These are phyloP conservation scores for Pammene fasciana DNA, from an alignment of 2,888 invertebrate species.

Conservation along the genomic window DNA sequence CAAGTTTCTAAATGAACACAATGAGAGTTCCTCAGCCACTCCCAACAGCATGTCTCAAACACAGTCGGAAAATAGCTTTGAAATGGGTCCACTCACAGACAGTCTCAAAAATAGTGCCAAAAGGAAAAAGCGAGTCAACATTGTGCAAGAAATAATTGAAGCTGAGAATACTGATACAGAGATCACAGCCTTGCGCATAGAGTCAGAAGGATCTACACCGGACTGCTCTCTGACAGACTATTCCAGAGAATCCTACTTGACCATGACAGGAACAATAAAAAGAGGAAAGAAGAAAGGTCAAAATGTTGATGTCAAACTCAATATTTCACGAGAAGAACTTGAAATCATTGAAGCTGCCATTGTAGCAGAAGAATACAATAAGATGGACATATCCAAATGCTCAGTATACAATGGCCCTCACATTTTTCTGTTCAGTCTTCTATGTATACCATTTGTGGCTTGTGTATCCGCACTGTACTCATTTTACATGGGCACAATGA, in stretches of 20 bases:
- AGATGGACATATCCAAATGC: slow-evolving; percentile 82
- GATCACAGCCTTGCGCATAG: slow-evolving; percentile 67
- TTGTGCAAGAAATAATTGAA: slow-evolving; percentile 80
- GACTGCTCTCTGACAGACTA: slow-evolving; percentile 82
- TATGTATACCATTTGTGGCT: slow-evolving; percentile 87
- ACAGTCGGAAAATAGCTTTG: slow-evolving; percentile 78
- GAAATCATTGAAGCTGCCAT: slow-evolving; percentile 87
- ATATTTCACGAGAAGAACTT: slow-evolving; percentile 88
- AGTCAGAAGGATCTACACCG: slow-evolving; percentile 80
- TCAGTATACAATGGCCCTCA: slow-evolving; percentile 85
- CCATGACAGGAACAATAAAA: slow-evolving; percentile 89
- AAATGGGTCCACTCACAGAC: slow-evolving; percentile 74
- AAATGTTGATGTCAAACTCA: slow-evolving; percentile 87
- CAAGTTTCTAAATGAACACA: slow-evolving; percentile 67
- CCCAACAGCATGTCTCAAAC: slow-evolving; percentile 78
- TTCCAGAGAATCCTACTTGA: slow-evolving; percentile 84
- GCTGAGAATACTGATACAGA: slow-evolving; percentile 73
- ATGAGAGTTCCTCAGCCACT: slow-evolving; percentile 72
- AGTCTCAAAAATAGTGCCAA: slow-evolving; percentile 76
- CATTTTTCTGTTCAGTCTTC: slow-evolving; percentile 84
- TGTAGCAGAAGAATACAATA: slow-evolving; percentile 82
- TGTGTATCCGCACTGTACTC: slow-evolving; percentile 86
- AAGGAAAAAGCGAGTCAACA: slow-evolving; percentile 85
- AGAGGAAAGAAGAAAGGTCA: slow-evolving; percentile 88
- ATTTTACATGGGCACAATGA: slow-evolving; percentile 89